Percentiles rank a stretch among this genome's conserved stretches.
Evolutionary conservation across 2,113 vertebrate genomes (phyloP).

Genomic region (Fulica atra): DNA sequence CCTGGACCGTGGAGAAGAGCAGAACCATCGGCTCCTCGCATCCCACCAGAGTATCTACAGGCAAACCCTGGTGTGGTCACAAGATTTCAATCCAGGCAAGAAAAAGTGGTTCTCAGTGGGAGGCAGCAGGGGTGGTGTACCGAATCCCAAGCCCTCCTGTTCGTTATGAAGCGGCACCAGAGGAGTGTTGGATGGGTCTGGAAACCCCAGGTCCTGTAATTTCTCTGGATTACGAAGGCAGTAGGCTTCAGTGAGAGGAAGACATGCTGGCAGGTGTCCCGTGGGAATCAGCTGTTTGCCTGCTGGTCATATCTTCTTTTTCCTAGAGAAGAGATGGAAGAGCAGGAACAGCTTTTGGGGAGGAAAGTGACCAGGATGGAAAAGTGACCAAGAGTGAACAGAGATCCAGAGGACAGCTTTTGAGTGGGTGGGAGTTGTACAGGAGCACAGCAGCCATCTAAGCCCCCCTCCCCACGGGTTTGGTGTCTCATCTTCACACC

Average conservation of each 20-base stretch:
- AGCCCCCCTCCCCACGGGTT: rapidly evolving
- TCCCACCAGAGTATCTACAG: background rate
- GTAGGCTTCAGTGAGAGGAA: background rate
- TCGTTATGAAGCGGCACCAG: background rate
- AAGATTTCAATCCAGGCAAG: too few relatives aligned
- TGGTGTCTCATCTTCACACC: background rate
- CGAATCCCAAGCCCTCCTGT: rapidly evolving
- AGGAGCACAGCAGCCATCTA: background rate
- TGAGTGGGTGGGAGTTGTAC: rapidly evolving
- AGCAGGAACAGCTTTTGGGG: background rate
- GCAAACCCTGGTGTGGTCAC: background rate
- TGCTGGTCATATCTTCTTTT: background rate
- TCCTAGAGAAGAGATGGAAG: background rate
- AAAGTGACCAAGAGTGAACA: background rate
- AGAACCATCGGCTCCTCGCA: rapidly evolving
- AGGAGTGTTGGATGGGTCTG: background rate
- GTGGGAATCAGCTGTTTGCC: background rate
- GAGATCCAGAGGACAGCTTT: rapidly evolving
- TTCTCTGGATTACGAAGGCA: background rate
- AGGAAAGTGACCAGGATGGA: background rate
- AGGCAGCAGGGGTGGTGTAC: background rate
- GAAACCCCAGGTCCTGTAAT: background rate
- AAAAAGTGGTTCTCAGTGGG: background rate
- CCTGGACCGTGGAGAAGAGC: rapidly evolving
- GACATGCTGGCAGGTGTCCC: background rate